These are phyloP conservation scores for Proterorhinus semilunaris DNA, from an alignment of 2,113 vertebrate species.

Conservation along the genomic window DNA sequence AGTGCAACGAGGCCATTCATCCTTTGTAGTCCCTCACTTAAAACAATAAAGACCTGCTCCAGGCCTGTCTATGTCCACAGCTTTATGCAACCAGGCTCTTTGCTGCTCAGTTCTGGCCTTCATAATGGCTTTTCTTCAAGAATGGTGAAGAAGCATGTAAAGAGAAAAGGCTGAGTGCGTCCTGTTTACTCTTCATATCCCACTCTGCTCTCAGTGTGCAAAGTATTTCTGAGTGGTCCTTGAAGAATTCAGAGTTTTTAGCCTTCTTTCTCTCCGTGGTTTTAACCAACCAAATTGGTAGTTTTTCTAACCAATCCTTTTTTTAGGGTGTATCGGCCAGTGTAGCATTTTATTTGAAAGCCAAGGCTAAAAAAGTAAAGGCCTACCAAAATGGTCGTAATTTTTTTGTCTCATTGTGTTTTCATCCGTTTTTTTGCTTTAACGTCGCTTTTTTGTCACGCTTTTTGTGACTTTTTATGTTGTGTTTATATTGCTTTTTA, in stretches of 20 bases:
- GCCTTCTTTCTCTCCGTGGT: constrained; percentile 13
- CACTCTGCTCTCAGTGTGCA: constrained; percentile 41
- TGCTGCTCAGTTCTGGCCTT: constrained; percentile 40
- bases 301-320: too few species aligned
- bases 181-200: constrained; percentile 17
- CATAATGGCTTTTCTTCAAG: constrained; percentile 63
- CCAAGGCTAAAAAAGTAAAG: too few species aligned
- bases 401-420: too few species aligned
- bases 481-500: too few species aligned
- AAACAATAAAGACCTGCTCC: neutral
- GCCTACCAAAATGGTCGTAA: too few species aligned
- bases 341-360: too few species aligned
- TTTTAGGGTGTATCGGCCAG: too few species aligned
- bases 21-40: neutral
- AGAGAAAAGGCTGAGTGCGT: constrained; percentile 51
- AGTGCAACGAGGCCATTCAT: neutral
- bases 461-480: too few species aligned
- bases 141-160: constrained; percentile 51
- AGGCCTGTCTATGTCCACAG: neutral
- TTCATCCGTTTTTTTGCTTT: too few species aligned
- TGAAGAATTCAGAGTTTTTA: neutral
- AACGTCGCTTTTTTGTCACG: too few species aligned
- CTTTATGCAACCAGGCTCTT: constrained; percentile 17
- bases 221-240: too few species aligned
- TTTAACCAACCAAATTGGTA: too few species aligned